phyloP scores from a whole-genome alignment of 2,888 invertebrate species.

The Elegia similella region DNA sequence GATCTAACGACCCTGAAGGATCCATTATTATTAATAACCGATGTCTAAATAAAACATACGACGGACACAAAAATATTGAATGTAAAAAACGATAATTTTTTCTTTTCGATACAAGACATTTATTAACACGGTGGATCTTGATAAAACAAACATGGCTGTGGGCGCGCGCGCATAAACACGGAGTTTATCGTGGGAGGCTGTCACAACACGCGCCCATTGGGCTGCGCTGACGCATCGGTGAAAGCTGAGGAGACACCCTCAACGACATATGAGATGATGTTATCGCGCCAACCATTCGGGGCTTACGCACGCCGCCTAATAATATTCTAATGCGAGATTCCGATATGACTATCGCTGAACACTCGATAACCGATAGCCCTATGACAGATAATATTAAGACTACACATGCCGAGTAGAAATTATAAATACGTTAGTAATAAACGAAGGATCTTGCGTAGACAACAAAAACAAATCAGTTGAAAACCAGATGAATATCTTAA shows the following conservation, averaged over 20 bases:
- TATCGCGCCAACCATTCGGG: conserved; percentile 62
- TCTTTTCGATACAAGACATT: conserved; percentile 74
- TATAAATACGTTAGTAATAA: neutral
- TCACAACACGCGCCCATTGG: conserved; percentile 74
- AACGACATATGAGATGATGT: conserved; percentile 60
- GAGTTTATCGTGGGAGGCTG: conserved; percentile 80
- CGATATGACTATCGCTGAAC: conserved; percentile 52
- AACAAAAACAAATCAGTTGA: neutral
- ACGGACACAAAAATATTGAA: conserved; percentile 61
- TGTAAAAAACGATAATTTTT: conserved; percentile 57
- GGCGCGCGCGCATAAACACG: conserved; percentile 75
- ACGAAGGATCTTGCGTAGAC: neutral
- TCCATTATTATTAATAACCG: conserved; percentile 79
- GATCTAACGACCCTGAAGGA: conserved; percentile 72
- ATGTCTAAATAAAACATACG: conserved; percentile 77
- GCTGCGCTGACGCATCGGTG: conserved; percentile 64
- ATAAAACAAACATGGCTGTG: conserved; percentile 81
- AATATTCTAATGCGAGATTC: conserved; percentile 44
- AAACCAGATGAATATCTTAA: conserved; percentile 20
- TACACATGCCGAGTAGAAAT: neutral
- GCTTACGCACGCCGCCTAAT: conserved; percentile 62
- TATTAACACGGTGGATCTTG: conserved; percentile 79
- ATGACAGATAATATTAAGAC: neutral
- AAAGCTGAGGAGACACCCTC: conserved; percentile 70
- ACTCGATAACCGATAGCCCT: conserved; percentile 31